Conservation (phyloP, 2,888 invertebrate genomes). For the Stegophylla sp. region DNA sequence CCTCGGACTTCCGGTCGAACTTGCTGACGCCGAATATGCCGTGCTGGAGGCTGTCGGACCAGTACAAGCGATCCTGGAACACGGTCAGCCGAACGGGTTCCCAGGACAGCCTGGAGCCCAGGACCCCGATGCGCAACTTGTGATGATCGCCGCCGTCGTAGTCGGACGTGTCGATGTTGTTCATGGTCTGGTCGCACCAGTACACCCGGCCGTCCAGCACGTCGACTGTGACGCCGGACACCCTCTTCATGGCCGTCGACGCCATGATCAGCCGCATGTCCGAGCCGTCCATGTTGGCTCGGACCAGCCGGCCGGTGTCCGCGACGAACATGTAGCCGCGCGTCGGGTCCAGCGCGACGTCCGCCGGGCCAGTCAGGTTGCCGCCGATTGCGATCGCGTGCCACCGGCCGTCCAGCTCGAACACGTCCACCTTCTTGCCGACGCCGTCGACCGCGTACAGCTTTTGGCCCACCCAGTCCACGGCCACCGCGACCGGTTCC, state of each 20-base stretch:
- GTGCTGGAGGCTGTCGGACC: conserved; percentile 91
- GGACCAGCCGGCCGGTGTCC: conserved; percentile 80
- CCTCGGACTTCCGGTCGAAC: conserved; percentile 78
- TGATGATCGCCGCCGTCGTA: conserved; percentile 86
- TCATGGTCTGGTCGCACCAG: conserved; percentile 94
- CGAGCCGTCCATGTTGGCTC: conserved; percentile 95
- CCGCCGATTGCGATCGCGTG: conserved; percentile 91
- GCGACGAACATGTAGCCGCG: conserved; percentile 86
- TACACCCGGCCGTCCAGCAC: conserved; percentile 88
- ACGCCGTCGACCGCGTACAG: conserved; percentile 92
- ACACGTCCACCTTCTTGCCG: conserved; percentile 92
- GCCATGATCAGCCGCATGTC: conserved; percentile 76
- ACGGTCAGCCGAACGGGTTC: conserved; percentile 80
- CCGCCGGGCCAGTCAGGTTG: conserved; percentile 88
- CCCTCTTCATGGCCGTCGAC: conserved; percentile 92
- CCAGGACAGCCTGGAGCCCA: conserved; percentile 84
- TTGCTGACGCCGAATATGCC: conserved; percentile 87
- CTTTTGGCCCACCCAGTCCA: conserved; percentile 97
- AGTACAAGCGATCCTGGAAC: conserved; percentile 86
- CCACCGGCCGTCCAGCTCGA: conserved; percentile 83
- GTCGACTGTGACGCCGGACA: conserved; percentile 89
- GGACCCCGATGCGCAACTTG: conserved; percentile 74
- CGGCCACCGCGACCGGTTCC: conserved; percentile 88
- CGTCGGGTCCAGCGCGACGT: conserved; percentile 91
- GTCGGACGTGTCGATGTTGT: conserved; percentile 95